Evolutionary conservation across 2,113 vertebrate genomes (phyloP), one percentile per base, ranked within the genome.

Genomic region (Oreocharis arfaki): DNA sequence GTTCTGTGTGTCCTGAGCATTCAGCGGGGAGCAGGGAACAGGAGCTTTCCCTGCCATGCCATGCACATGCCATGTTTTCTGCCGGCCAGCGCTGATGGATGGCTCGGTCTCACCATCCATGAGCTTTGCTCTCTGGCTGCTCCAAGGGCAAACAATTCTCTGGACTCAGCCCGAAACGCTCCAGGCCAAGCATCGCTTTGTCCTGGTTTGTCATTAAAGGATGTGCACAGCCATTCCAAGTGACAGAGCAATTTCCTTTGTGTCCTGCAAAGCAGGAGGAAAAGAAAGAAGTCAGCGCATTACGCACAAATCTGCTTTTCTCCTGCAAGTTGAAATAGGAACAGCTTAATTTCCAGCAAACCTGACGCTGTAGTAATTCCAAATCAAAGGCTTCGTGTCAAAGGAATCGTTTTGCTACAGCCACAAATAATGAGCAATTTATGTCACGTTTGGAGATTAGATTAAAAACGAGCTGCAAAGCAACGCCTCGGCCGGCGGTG

Each of bases 201-300:
- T 76, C 61, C 65, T 41, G 69, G 57, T 75, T 84, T 89, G 94
- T 55, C 82, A 87, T 69, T 94, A 91, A 95, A 96, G 84, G 81
- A 89, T 83, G 89, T 73, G 84, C 91, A 76, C 44, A 93, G 78
- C 74, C 87, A 89, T 84, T 91, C 67, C 89, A 64, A 94, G 68
- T 79, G 91, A 94, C 84, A 84, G 84, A 89, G 84, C 95, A 95
- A 94, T 95, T 96, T 95, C 67, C 95, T 91, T 73, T 61, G 70
- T 77, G 94, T 65, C 87, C 81, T 85, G 91, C 89, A 76, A 91
- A 87, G 81, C 69, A 44, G 78, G 56, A 71, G 57, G 68, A 53
- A 86, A 78, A 71, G 56, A 63, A 67, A 80, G 28, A 88, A 90
- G 69, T 28, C 80, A 49, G 80, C 39, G 74, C 49, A 55, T 71